These are phyloP conservation scores for Rhinatrema bivittatum DNA, from an alignment of 2,797 vertebrate species.

Conservation along the genomic window DNA sequence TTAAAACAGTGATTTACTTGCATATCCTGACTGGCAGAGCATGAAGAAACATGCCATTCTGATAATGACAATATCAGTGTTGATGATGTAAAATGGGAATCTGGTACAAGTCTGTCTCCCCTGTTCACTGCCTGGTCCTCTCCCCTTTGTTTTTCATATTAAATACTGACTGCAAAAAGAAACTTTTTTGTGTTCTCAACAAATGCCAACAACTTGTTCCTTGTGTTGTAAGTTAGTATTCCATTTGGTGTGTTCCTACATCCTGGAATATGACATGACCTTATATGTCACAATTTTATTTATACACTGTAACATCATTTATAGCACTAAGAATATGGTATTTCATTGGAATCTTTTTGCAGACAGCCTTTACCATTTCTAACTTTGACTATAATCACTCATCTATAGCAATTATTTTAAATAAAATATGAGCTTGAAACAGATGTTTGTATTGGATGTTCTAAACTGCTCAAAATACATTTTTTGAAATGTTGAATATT, in stretches of 20 bases:
- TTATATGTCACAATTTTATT: no score
- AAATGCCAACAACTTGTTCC: no score
- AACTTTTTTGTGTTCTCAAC: no score
- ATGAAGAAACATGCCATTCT: slow-evolving; percentile 60
- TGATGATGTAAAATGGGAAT: slow-evolving; percentile 45
- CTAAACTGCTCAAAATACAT: no score
- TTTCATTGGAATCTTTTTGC: no score
- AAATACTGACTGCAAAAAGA: slow-evolving; percentile 51
- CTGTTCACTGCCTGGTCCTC: slow-evolving; percentile 54
- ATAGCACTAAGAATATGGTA: no score
- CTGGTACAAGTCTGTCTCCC: slow-evolving; percentile 47
- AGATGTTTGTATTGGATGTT: slow-evolving; percentile 69
- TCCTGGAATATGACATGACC: no score
- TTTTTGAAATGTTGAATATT: no score
- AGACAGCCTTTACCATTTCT: slow-evolving; percentile 60
- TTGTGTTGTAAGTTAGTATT: no score
- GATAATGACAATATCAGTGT: slow-evolving; percentile 33
- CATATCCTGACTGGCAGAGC: slow-evolving; percentile 57
- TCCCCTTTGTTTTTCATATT: slow-evolving; percentile 57
- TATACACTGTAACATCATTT: no score
- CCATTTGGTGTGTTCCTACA: no score
- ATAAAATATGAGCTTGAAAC: slow-evolving; percentile 59
- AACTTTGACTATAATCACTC: slow-evolving; percentile 57
- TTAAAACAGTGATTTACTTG: slow-evolving; percentile 43
- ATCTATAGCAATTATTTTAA: slow-evolving; percentile 61